phyloP scores from a whole-genome alignment of 2,888 invertebrate species.

The Eremobia ochroleuca region DNA sequence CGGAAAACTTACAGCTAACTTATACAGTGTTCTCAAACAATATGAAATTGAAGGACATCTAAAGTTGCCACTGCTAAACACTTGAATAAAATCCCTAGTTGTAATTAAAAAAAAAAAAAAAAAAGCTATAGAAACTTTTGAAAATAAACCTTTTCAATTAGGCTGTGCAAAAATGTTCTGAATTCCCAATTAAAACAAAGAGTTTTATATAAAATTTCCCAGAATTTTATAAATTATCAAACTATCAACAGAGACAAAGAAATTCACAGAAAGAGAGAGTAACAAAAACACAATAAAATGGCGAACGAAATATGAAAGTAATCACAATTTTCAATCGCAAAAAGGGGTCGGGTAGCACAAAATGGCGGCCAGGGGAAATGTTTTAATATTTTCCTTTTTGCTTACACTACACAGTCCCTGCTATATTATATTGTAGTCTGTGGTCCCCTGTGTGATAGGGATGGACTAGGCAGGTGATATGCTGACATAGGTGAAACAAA shows the following conservation, averaged over 20 bases:
- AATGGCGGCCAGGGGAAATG: conserved; percentile 58
- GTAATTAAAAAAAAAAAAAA: not conserved
- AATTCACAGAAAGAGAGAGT: not conserved
- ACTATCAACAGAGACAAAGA: conserved; percentile 3
- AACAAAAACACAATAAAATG: conserved; percentile 23
- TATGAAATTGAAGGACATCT: not conserved
- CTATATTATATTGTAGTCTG: too few species aligned
- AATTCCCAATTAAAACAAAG: not conserved
- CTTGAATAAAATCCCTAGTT: too few species aligned
- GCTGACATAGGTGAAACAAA: conserved; percentile 30
- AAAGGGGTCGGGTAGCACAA: conserved; percentile 53
- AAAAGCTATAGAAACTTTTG: too few species aligned
- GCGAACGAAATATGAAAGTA: conserved; percentile 53
- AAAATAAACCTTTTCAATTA: not conserved
- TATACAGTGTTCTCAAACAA: not conserved
- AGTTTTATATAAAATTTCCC: not conserved
- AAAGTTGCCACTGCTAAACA: not conserved
- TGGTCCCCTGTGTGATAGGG: conserved; percentile 47
- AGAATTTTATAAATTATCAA: not conserved
- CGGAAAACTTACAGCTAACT: not conserved
- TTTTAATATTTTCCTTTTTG: conserved; percentile 69
- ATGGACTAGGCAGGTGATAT: conserved; percentile 28
- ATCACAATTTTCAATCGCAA: conserved; percentile 62
- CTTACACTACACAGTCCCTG: conserved; percentile 58
- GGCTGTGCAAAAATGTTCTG: not conserved